Percentiles rank a stretch among this genome's conserved stretches.
These are phyloP conservation scores for Chaetophractus vellerosus DNA, from an alignment of 2,797 vertebrate genomes.

Conservation along the genomic window DNA sequence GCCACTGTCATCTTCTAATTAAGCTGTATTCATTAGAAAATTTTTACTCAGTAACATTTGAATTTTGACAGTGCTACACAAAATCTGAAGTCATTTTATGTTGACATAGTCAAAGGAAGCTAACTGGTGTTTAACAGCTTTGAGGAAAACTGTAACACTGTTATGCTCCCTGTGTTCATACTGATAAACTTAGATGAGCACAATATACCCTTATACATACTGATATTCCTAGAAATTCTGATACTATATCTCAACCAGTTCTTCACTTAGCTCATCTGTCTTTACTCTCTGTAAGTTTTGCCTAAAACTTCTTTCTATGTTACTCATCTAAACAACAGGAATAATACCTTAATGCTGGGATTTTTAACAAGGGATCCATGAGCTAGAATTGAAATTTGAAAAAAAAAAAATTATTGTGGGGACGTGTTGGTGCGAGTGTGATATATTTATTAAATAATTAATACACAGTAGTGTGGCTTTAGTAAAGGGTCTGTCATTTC, in stretches of 20 bases:
- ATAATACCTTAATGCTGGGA: background rate
- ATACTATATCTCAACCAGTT: background rate
- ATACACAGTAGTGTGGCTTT: too few species aligned
- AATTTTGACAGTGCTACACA: constrained; percentile 30
- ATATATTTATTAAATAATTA: too few species aligned
- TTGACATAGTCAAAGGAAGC: background rate
- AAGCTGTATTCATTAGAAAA: constrained; percentile 56
- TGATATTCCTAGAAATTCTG: constrained; percentile 45
- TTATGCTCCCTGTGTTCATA: constrained; percentile 27
- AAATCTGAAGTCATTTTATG: constrained; percentile 44
- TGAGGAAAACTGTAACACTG: background rate
- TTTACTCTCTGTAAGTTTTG: constrained; percentile 40
- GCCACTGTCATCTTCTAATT: constrained; percentile 28
- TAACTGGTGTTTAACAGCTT: background rate
- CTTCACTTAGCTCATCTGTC: constrained; percentile 50
- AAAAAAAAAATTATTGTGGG: too few species aligned
- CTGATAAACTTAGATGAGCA: background rate
- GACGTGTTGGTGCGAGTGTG: too few species aligned
- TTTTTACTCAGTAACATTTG: constrained; percentile 46
- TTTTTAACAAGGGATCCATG: too few species aligned
- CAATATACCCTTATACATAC: background rate
- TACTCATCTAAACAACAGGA: constrained; percentile 43
- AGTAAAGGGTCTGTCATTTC: too few species aligned
- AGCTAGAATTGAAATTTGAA: too few species aligned
- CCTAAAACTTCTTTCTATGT: constrained; percentile 41